Conservation (phyloP, 2,113 vertebrate genomes). For the Pseudolaguvia tuberculata region DNA sequence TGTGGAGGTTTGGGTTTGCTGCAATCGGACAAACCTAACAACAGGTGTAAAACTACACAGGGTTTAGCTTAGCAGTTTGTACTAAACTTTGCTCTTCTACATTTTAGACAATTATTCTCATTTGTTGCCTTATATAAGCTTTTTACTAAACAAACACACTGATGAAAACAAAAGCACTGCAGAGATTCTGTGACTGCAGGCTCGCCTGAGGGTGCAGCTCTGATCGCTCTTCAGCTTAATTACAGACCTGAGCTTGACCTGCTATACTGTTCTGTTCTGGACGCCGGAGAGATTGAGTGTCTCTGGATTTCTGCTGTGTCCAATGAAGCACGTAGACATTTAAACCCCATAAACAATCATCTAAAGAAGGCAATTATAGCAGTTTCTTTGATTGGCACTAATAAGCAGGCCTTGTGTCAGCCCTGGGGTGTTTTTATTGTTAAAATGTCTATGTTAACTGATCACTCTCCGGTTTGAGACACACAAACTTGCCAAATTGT, state of each 20-base stretch:
- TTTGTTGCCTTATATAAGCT: neutral
- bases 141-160: neutral
- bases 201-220: conserved; percentile 29
- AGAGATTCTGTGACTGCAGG: conserved; percentile 15
- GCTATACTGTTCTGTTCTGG: conserved; percentile 31
- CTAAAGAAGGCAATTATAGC: conserved; percentile 36
- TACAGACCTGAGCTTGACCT: conserved; percentile 28
- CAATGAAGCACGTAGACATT: conserved; percentile 22
- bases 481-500: neutral
- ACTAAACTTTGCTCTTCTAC: neutral
- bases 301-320: neutral
- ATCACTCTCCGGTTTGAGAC: conserved; percentile 8
- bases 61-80: neutral
- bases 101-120: neutral
- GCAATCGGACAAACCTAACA: neutral
- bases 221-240: conserved; percentile 32
- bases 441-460: conserved; percentile 1
- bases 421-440: conserved; percentile 18
- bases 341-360: conserved; percentile 32
- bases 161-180: conserved; percentile 1
- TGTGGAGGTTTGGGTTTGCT: neutral
- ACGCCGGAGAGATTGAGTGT: conserved; percentile 12
- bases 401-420: conserved; percentile 22
- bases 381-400: conserved; percentile 40
- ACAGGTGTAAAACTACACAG: conserved; percentile 1